phyloP scores from a whole-genome alignment of 2,888 invertebrate genomes.

The Leptinotarsa rubiginosa region DNA sequence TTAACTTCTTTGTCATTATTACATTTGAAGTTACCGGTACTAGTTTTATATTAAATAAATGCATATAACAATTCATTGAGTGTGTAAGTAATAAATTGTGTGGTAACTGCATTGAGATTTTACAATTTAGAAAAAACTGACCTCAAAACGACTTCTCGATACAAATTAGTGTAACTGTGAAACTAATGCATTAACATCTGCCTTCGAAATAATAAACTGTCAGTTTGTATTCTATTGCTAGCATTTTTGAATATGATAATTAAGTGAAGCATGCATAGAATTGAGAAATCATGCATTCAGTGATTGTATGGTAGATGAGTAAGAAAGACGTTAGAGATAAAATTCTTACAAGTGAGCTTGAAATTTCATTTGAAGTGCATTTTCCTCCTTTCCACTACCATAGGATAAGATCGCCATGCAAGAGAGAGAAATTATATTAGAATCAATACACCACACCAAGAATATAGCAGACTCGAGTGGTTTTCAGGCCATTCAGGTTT shows the following conservation, averaged over 20 bases:
- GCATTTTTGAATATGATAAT: background rate
- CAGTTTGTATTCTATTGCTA: slow-evolving; percentile 18
- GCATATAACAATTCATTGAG: too few relatives aligned
- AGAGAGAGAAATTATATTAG: slow-evolving; percentile 68
- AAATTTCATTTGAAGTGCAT: slow-evolving; percentile 76
- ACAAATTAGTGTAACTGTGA: too few relatives aligned
- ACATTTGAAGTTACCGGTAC: too few relatives aligned
- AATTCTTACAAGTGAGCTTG: slow-evolving; percentile 75
- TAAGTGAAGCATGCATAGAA: slow-evolving; percentile 15
- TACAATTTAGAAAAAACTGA: too few relatives aligned
- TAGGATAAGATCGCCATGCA: slow-evolving; percentile 70
- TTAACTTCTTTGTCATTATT: too few relatives aligned
- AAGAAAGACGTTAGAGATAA: slow-evolving; percentile 49
- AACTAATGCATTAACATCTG: too few relatives aligned
- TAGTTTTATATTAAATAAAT: too few relatives aligned
- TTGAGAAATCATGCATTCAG: slow-evolving; percentile 37
- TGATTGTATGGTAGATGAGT: slow-evolving; percentile 37
- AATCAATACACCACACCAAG: slow-evolving; percentile 57
- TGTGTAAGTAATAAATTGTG: too few relatives aligned
- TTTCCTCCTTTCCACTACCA: slow-evolving; percentile 76
- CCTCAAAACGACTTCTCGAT: too few relatives aligned
- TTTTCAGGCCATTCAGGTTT: background rate
- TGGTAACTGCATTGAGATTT: too few relatives aligned
- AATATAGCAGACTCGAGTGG: slow-evolving; percentile 36
- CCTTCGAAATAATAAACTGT: background rate